Evolutionary conservation across 2,888 invertebrate genomes (phyloP).

Genomic region (Trypoxylon attenuatum): DNA sequence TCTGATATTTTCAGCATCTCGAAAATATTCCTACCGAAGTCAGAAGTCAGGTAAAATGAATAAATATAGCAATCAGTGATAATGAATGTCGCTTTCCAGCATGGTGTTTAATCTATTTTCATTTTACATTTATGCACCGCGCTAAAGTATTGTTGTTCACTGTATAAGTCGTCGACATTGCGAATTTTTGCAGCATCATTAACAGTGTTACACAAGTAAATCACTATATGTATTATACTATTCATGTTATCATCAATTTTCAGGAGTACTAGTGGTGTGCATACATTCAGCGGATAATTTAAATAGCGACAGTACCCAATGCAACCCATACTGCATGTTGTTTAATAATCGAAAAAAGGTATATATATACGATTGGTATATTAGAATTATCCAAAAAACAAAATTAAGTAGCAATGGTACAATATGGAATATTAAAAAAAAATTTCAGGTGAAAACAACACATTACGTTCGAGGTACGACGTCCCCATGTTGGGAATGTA

Average conservation of each 20-base stretch:
- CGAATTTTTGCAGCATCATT: neutral
- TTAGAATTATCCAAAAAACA: neutral
- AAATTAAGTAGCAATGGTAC: too few relatives aligned
- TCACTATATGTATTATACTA: neutral
- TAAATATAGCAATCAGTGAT: slow-evolving; percentile 2
- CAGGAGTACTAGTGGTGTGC: slow-evolving; percentile 76
- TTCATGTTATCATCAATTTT: slow-evolving; percentile 43
- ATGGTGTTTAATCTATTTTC: slow-evolving; percentile 19
- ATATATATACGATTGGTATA: neutral
- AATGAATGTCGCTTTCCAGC: slow-evolving; percentile 28
- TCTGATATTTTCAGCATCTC: slow-evolving; percentile 61
- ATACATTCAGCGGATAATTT: slow-evolving; percentile 76
- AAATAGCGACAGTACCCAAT: slow-evolving; percentile 71
- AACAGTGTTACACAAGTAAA: neutral
- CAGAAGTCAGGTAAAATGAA: slow-evolving; percentile 62
- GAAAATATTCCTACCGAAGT: slow-evolving; percentile 54
- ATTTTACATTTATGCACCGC: slow-evolving; percentile 18
- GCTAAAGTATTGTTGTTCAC: neutral
- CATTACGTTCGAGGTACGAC: slow-evolving; percentile 74
- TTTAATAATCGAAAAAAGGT: slow-evolving; percentile 77
- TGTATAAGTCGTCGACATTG: neutral
- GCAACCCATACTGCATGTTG: slow-evolving; percentile 77
- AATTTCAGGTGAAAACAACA: slow-evolving; percentile 75
- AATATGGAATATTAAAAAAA: too few relatives aligned
- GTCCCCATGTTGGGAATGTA: slow-evolving; percentile 76